Evolutionary conservation across 2,797 vertebrate species (phyloP), one percentile per base, ranked within the genome.

Genomic region (Sibirionetta formosa): DNA sequence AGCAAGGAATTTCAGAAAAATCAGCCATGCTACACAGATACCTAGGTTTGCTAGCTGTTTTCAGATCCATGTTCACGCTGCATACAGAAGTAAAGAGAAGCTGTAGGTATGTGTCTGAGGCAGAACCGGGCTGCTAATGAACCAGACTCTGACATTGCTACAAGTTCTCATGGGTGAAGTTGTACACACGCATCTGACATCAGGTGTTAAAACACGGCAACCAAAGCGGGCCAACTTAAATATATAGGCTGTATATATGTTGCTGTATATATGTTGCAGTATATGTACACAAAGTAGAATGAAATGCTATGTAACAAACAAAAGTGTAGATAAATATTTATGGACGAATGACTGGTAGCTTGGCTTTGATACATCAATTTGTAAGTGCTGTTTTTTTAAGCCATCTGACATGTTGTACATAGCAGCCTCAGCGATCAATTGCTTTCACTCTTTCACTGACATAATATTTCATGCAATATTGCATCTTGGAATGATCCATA

Each of bases 381-480:
- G 9, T 65, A 86, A 86, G 87, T 46, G 86, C 5, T 75, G 29
- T 24, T 76, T 81, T 81, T 87, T 92, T 58, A 72, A 75, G 64
- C 57, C 86, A 71, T 79, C 53, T 86, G 33, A 93, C 0, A 0
- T n/a, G n/a, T 46, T 88, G 14, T 36, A 61, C 26, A 56, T 66
- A 92, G 78, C 73, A 94, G 70, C 66, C 48, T 53, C 72, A 86
- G 69, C 13, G 26, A 95, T 77, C 88, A 81, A 81, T 65, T 81
- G 65, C 58, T 94, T 88, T 77, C 20, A 42, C 51, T 82, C 79
- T 54, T 85, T 35, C 3, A 4, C 26, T 93, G 91, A 95, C 86
- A 91, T 68, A 86, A 96, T 84, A 73, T 96, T 65, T 86, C 94
- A 97, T 57, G 86, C 89, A 95, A 86, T 60, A 68, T 50, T 38